These are phyloP conservation scores for Osmerus eperlanus DNA, from an alignment of 2,113 vertebrate genomes.

Conservation along the genomic window DNA sequence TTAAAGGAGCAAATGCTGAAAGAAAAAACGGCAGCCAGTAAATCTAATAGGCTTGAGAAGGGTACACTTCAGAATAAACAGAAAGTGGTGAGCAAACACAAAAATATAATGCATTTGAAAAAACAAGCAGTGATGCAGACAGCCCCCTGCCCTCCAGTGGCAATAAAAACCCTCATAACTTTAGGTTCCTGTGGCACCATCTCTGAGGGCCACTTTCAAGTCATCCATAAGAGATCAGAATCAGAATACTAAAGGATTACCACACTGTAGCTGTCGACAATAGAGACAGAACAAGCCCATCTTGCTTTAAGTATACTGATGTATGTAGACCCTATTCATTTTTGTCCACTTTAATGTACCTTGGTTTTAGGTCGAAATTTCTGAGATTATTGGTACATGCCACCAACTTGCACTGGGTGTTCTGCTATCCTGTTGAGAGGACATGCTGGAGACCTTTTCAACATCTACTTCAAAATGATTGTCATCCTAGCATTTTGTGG, in stretches of 20 bases:
- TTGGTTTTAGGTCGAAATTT: too few species aligned
- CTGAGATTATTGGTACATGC: too few species aligned
- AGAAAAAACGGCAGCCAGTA: slow-evolving; percentile 12
- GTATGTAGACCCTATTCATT: too few species aligned
- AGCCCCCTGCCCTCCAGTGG: slow-evolving; percentile 14
- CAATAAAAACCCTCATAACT: neutral
- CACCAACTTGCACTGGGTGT: too few species aligned
- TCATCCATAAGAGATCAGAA: slow-evolving; percentile 1
- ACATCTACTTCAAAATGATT: too few species aligned
- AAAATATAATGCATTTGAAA: slow-evolving; percentile 21
- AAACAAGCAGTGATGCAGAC: neutral
- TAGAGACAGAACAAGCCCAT: neutral
- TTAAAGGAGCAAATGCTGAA: neutral
- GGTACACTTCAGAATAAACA: neutral
- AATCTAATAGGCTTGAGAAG: slow-evolving; percentile 9
- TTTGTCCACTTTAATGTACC: too few species aligned
- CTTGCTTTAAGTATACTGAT: too few species aligned
- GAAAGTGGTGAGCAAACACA: slow-evolving; percentile 5
- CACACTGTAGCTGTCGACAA: neutral
- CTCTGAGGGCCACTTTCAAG: slow-evolving; percentile 1
- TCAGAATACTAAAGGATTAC: neutral
- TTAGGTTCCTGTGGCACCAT: neutral
- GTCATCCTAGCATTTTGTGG: too few species aligned
- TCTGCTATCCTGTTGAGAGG: too few species aligned
- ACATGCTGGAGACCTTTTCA: too few species aligned